A percentile compares a stretch with the other conserved stretches of the same genome.
Conservation (phyloP, 2,888 invertebrate species). For the Archaeoteleia sp. region DNA sequence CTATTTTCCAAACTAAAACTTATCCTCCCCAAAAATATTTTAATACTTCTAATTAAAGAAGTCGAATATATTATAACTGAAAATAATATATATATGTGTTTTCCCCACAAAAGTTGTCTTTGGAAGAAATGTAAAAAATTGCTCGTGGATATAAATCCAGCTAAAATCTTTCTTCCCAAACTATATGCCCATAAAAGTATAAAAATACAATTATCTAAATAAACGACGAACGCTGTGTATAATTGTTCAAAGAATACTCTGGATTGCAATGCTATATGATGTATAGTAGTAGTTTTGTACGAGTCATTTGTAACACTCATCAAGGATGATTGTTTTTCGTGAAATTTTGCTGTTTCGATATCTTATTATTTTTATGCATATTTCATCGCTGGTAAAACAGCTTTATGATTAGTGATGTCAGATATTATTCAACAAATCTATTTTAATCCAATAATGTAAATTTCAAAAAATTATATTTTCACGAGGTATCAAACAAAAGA, state of each 20-base stretch:
- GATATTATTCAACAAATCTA: slow-evolving; percentile 3
- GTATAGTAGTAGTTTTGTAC: slow-evolving; percentile 37
- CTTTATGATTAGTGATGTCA: slow-evolving; percentile 1
- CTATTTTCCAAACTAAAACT: slow-evolving; percentile 16
- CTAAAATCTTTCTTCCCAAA: slow-evolving; percentile 13
- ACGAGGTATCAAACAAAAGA: too few relatives aligned
- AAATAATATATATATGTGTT: too few relatives aligned
- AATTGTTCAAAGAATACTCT: slow-evolving; percentile 46
- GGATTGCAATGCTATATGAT: slow-evolving; percentile 25
- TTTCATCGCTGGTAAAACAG: background rate
- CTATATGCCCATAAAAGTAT: slow-evolving; percentile 49
- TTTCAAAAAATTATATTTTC: background rate
- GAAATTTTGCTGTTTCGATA: background rate
- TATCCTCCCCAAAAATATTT: background rate
- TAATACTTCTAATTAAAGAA: too few relatives aligned
- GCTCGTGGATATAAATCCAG: background rate
- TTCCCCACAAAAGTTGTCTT: too few relatives aligned
- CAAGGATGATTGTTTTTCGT: slow-evolving; percentile 2
- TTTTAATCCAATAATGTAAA: background rate
- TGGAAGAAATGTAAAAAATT: slow-evolving; percentile 7
- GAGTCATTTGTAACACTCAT: slow-evolving; percentile 36
- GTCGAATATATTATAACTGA: too few relatives aligned
- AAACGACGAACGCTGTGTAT: slow-evolving; percentile 39
- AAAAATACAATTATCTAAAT: slow-evolving; percentile 51
- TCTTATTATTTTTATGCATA: background rate